Base-by-base conservation (phyloP, 2,888 invertebrate genomes). In the Autographa pulchrina region DNA sequence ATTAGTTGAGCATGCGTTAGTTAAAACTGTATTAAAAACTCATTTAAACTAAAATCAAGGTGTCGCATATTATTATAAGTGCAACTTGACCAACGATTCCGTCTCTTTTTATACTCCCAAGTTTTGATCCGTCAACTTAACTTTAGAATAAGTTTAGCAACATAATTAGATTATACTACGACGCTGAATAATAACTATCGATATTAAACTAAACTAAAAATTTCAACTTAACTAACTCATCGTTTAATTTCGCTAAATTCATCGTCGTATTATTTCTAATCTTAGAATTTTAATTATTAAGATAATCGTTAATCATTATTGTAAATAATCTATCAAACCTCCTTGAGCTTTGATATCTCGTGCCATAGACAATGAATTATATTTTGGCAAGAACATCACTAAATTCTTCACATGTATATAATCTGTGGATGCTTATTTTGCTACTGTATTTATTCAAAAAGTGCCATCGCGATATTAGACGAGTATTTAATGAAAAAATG, bases 301-400 rank as follows among this genome's bases (percentile, higher is more conserved):
- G 68, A 65, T 80, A 80, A 77, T 81, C 80, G 72, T 86, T 87
- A 84, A 85, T 85, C 75, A 78, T 68, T 75, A 70, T 86, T 93
- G 93, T 94, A 94, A 90, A 93, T 94, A 93, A 80, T 85, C 82
- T 88, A 84, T 91, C 89, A 89, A 92, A 90, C 84, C 88, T 89
- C 86, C 77, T 77, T 81, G 87, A 88, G 89, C 88, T 92, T 93
- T 92, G 91, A 92, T 90, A 86, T 58, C 86, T 92, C 88, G 95
- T 95, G 95, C 94, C 95, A 95, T 95, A 93, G 85, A 89, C 89
- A 78, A 83, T 76, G 74, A 80, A 79, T 87, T 84, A 76, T 88
- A 86, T 86, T 85, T 86, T 87, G 83, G 86, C 85, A 78, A 77
- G 81, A 76, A 82, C 76, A 81, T 81, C 72, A 87, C 81, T 80